A percentile compares a stretch with the other conserved stretches of the same genome.
Evolutionary conservation across 2,113 vertebrate species (phyloP).

Genomic region (Lonchura striata): DNA sequence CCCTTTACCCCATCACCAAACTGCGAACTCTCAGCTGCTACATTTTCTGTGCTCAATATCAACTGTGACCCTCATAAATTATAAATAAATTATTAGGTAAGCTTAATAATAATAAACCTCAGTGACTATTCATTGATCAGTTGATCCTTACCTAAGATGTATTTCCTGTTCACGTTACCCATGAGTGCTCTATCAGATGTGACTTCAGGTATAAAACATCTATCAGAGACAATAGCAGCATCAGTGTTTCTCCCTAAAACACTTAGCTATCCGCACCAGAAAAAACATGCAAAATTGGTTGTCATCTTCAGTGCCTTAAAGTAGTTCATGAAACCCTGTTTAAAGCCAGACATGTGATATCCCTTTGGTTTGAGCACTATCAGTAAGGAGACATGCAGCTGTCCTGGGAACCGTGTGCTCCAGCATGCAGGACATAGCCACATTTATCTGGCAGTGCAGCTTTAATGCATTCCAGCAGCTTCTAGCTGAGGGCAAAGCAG

Average conservation of each 20-base stretch:
- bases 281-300: not conserved
- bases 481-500: not conserved
- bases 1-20: not conserved
- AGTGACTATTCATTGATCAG: not conserved
- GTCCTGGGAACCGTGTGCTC: not conserved
- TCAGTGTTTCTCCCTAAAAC: not conserved
- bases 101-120: not conserved
- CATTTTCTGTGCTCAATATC: not conserved
- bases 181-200: not conserved
- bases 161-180: not conserved
- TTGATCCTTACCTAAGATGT: not conserved
- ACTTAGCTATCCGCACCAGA: not conserved
- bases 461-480: not conserved
- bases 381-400: not conserved
- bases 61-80: not conserved
- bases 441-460: rapidly evolving
- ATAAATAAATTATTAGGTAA: not conserved
- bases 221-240: not conserved
- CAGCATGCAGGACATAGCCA: not conserved
- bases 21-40: not conserved
- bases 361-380: not conserved
- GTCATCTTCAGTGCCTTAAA: not conserved
- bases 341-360: not conserved
- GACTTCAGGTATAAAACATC: not conserved
- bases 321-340: not conserved